Evolutionary conservation across 2,113 vertebrate genomes (phyloP).

Genomic region (Mirza zaza): DNA sequence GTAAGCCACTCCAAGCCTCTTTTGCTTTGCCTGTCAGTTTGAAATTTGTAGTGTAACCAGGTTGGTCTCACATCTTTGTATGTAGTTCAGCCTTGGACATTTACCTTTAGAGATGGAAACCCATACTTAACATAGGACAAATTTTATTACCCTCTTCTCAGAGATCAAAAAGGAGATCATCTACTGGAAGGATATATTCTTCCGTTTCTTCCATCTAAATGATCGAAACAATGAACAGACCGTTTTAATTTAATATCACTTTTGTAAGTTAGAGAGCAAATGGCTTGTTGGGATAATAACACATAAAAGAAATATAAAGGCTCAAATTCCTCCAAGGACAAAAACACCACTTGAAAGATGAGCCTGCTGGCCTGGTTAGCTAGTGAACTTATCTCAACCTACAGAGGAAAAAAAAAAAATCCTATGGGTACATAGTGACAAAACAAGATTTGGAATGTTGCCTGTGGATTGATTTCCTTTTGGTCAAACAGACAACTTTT

Average conservation of each 20-base stretch:
- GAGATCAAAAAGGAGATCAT: conserved; percentile 50
- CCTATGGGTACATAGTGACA: not conserved
- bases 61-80: not conserved
- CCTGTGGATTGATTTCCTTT: not conserved
- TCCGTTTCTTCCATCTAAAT: conserved; percentile 33
- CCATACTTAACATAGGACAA: not conserved
- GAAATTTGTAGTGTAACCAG: conserved; percentile 26
- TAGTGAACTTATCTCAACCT: conserved; percentile 42
- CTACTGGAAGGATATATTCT: conserved; percentile 52
- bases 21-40: conserved; percentile 2
- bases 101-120: conserved; percentile 52
- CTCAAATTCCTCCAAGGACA: conserved; percentile 48
- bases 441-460: conserved; percentile 6
- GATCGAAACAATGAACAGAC: conserved; percentile 42
- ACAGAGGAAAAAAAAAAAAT: not conserved
- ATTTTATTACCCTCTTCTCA: conserved; percentile 34
- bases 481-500: not conserved
- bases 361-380: conserved; percentile 27
- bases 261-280: conserved; percentile 41
- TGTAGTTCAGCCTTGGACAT: conserved; percentile 27
- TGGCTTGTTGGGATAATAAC: conserved; percentile 50
- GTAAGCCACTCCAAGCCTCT: not conserved
- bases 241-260: conserved; percentile 32
- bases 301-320: conserved; percentile 55
- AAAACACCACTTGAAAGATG: conserved; percentile 22